Evolutionary conservation across 64 coral and sea anemone species (phyloP).

Genomic region (Hydrozoanthus tunicans): DNA sequence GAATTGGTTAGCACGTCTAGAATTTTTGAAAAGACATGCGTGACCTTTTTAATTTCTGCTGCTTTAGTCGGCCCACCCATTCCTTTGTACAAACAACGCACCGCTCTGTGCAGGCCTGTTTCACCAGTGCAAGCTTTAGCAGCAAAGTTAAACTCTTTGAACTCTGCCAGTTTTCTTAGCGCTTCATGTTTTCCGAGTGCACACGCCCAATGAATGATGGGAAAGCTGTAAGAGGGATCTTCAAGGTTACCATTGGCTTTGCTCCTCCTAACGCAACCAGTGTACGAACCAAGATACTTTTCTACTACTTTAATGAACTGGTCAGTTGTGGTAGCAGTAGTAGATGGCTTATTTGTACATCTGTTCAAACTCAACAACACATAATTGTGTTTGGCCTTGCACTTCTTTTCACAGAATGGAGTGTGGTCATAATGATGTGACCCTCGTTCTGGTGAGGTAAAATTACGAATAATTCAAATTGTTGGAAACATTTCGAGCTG

Average conservation of each 20-base stretch:
- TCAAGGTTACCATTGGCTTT: slow-evolving; percentile 29
- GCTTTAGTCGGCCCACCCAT: slow-evolving; percentile 30
- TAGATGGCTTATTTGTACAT: slow-evolving; percentile 5
- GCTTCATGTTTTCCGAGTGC: slow-evolving; percentile 51
- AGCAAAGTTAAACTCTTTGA: slow-evolving; percentile 33
- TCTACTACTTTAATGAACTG: slow-evolving; percentile 17
- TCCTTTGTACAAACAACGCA: slow-evolving; percentile 46
- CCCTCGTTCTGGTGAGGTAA: background rate
- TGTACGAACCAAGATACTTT: slow-evolving; percentile 9
- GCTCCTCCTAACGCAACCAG: slow-evolving; percentile 1
- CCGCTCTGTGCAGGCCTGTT: slow-evolving; percentile 38
- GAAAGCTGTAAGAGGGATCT: slow-evolving; percentile 40
- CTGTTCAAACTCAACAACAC: slow-evolving; percentile 47
- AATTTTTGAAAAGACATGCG: slow-evolving; percentile 43
- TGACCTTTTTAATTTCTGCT: slow-evolving; percentile 1
- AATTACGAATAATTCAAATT: background rate
- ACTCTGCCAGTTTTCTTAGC: background rate
- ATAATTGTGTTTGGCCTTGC: background rate
- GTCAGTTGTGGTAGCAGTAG: background rate
- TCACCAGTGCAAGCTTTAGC: slow-evolving; percentile 45
- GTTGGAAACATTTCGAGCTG: no score
- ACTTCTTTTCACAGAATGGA: slow-evolving; percentile 49
- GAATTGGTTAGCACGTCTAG: slow-evolving; percentile 12
- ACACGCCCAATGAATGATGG: slow-evolving; percentile 51
- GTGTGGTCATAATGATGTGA: slow-evolving; percentile 11